Percentiles rank a stretch among this genome's conserved stretches.
Evolutionary conservation across 2,888 invertebrate genomes (phyloP).

Genomic region (Yponomeuta evonymella): DNA sequence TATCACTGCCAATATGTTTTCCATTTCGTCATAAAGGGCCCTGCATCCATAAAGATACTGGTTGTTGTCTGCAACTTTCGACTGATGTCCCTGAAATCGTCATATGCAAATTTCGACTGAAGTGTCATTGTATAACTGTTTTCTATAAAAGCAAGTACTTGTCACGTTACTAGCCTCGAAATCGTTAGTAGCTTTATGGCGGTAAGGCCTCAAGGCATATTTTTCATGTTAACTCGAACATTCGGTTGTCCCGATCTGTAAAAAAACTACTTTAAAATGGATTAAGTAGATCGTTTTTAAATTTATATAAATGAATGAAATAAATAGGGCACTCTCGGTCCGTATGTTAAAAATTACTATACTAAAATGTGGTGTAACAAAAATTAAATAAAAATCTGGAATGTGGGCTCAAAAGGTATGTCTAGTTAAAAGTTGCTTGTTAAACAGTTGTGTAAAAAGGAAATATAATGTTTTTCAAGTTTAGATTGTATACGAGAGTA

Average conservation of each 20-base stretch:
- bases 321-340: constrained; percentile 53
- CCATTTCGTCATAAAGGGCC: not conserved
- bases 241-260: not conserved
- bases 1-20: constrained; percentile 6
- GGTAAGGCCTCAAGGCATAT: not conserved
- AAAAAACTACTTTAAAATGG: constrained; percentile 48
- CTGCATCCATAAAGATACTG: not conserved
- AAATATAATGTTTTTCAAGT: constrained; percentile 57
- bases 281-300: constrained; percentile 55
- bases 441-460: constrained; percentile 45
- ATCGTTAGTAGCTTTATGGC: too few relatives aligned
- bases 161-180: too few relatives aligned
- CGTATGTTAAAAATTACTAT: constrained; percentile 33
- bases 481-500: constrained; percentile 45
- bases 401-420: constrained; percentile 35
- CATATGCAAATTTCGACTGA: too few relatives aligned
- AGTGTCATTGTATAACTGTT: too few relatives aligned
- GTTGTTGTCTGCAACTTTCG: too few relatives aligned
- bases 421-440: constrained; percentile 57
- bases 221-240: not conserved
- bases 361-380: constrained; percentile 36
- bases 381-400: constrained; percentile 19
- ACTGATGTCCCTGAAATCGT: too few relatives aligned
- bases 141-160: too few relatives aligned
- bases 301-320: constrained; percentile 33